These are phyloP conservation scores for Folsomia manolachei DNA, from an alignment of 2,888 invertebrate species.

Conservation along the genomic window DNA sequence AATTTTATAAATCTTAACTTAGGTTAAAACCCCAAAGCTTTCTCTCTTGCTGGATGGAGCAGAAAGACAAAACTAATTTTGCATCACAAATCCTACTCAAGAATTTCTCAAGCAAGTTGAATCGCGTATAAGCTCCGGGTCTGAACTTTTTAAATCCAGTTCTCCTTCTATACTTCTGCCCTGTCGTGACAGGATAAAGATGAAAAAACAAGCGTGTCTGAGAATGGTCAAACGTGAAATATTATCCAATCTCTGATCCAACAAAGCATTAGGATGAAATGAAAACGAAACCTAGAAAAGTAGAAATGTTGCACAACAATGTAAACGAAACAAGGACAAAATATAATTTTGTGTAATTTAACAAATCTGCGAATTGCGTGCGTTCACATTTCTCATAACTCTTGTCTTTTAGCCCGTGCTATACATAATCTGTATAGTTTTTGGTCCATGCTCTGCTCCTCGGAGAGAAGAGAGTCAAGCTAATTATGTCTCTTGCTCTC, in stretches of 20 bases:
- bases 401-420: too few relatives aligned
- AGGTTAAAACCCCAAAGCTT: not conserved
- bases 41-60: not conserved
- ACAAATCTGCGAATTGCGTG: not conserved
- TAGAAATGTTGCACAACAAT: not conserved
- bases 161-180: not conserved
- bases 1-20: too few relatives aligned
- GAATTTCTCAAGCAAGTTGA: not conserved
- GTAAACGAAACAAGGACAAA: not conserved
- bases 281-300: not conserved
- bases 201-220: not conserved
- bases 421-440: too few relatives aligned
- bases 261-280: too few relatives aligned
- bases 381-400: not conserved
- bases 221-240: not conserved
- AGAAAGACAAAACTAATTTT: slow-evolving; percentile 4
- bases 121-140: not conserved
- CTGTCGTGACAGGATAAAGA: not conserved
- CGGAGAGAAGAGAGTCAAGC: not conserved
- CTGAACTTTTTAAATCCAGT: not conserved
- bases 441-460: not conserved
- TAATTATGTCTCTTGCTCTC: not conserved
- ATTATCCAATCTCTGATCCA: not conserved
- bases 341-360: not conserved
- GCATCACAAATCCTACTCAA: not conserved